Evolutionary conservation across 2,113 vertebrate genomes (phyloP).

Genomic region (Larimichthys polyactis): DNA sequence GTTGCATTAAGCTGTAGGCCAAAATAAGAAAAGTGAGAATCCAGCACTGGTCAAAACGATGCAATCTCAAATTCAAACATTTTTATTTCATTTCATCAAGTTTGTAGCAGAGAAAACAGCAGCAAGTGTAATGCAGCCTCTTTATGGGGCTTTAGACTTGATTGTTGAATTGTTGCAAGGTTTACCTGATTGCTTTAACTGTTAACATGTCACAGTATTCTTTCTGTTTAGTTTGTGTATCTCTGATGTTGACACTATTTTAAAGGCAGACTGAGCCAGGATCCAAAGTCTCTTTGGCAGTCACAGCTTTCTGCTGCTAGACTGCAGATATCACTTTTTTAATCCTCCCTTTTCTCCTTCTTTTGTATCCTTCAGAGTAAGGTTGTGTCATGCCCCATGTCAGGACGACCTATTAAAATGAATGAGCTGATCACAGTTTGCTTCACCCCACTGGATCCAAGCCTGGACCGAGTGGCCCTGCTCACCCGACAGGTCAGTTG

Average conservation of each 20-base stretch:
- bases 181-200: background rate
- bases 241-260: conserved; percentile 22
- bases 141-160: too few relatives aligned
- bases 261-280: conserved; percentile 2
- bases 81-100: too few relatives aligned
- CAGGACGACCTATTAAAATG: conserved; percentile 88
- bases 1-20: too few relatives aligned
- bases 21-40: too few relatives aligned
- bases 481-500: conserved; percentile 87
- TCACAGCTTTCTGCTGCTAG: background rate
- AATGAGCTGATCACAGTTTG: conserved; percentile 87
- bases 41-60: too few relatives aligned
- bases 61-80: too few relatives aligned
- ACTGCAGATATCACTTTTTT: background rate
- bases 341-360: background rate
- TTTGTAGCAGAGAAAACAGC: too few relatives aligned
- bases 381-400: conserved; percentile 91
- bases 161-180: background rate
- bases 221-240: conserved; percentile 24
- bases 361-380: conserved; percentile 81
- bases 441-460: conserved; percentile 87
- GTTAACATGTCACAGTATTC: conserved; percentile 4
- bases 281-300: background rate
- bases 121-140: too few relatives aligned
- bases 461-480: conserved; percentile 88